Evolutionary conservation across 2,888 invertebrate genomes (phyloP).

Genomic region (Standfussiana lucernea): DNA sequence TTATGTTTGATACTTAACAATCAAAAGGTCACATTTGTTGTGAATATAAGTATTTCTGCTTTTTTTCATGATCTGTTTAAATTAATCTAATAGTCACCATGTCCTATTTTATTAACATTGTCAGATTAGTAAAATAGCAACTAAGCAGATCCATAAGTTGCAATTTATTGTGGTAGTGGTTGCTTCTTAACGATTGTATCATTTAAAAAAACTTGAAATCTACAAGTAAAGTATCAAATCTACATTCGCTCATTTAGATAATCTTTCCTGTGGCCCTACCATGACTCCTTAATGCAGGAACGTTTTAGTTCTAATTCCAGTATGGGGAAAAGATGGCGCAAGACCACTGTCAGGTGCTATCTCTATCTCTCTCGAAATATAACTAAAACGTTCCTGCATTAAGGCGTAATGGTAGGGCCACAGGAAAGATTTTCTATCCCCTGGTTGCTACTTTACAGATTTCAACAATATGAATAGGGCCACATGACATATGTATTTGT

Average conservation of each 20-base stretch:
- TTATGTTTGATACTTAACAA: neutral
- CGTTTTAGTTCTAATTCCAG: no score
- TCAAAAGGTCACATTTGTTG: conserved; percentile 13
- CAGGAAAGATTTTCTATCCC: no score
- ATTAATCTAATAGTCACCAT: neutral
- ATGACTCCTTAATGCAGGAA: no score
- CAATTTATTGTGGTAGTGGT: neutral
- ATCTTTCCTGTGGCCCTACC: no score
- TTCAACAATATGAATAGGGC: neutral
- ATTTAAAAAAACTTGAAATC: no score
- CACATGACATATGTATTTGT: neutral
- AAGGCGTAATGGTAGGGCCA: no score
- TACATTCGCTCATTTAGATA: neutral
- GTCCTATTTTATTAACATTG: neutral
- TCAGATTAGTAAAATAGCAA: neutral
- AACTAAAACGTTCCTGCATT: no score
- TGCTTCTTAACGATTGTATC: neutral
- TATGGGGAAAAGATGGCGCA: no score
- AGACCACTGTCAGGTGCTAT: no score
- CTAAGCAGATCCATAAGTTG: neutral
- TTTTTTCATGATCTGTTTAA: neutral
- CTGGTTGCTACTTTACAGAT: neutral
- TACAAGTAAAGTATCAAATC: neutral
- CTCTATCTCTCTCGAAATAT: no score
- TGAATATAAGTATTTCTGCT: neutral